phyloP scores from a whole-genome alignment of 2,113 vertebrate species.

The Ciconia maguari region DNA sequence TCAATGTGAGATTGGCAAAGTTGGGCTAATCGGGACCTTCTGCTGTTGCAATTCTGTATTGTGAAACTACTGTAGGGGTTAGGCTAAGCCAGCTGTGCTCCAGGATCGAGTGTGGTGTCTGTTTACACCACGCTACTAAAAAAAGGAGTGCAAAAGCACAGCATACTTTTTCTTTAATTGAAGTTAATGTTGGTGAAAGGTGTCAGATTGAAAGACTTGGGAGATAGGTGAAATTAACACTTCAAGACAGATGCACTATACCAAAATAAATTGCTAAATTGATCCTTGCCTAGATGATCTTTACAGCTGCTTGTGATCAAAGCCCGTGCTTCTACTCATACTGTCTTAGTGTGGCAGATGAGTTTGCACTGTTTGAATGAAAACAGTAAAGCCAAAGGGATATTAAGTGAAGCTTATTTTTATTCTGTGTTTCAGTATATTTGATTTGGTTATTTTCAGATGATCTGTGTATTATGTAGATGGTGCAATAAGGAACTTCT shows the following conservation, averaged over 20 bases:
- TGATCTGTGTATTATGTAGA: background rate
- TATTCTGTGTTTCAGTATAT: background rate
- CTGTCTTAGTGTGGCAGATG: background rate
- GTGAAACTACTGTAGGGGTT: background rate
- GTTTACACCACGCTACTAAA: fast-evolving
- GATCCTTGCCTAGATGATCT: background rate
- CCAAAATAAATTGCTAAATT: background rate
- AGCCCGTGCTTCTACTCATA: background rate
- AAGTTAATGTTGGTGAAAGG: background rate
- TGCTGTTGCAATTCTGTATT: conserved; percentile 14
- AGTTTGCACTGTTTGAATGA: background rate
- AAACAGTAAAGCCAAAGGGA: background rate
- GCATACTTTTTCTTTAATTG: background rate
- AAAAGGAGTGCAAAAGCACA: background rate
- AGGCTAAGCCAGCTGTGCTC: background rate
- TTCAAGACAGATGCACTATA: background rate
- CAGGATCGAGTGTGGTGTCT: background rate
- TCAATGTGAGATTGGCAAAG: background rate
- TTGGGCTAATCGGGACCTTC: background rate
- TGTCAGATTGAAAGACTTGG: background rate
- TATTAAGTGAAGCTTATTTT: background rate
- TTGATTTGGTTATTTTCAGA: background rate
- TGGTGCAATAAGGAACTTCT: background rate
- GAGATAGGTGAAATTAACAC: background rate
- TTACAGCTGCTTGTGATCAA: conserved; percentile 24